Percentiles rank a stretch among this genome's conserved stretches.
Evolutionary conservation across 2,797 vertebrate species (phyloP).

Genomic region (Tamandua tetradactyla): DNA sequence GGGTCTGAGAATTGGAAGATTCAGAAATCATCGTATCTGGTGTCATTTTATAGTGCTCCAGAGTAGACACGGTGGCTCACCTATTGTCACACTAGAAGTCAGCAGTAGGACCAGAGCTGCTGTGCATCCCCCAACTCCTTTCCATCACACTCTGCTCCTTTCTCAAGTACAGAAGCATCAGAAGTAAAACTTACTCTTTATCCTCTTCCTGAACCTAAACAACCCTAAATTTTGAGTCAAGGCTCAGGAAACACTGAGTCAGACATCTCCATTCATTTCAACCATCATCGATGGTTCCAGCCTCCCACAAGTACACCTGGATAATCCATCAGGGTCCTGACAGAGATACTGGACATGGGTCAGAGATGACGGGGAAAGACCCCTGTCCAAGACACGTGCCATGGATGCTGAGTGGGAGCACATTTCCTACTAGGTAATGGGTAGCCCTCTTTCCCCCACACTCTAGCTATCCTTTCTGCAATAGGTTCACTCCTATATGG

Average conservation of each 20-base stretch:
- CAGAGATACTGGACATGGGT: background rate
- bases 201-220: background rate
- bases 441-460: too few species aligned
- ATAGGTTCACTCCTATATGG: accelerated
- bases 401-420: too few species aligned
- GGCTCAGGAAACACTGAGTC: background rate
- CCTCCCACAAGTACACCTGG: background rate
- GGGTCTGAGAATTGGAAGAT: background rate
- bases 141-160: accelerated
- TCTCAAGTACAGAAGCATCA: background rate
- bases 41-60: background rate
- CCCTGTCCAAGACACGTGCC: background rate
- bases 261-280: background rate
- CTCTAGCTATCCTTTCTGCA: too few species aligned
- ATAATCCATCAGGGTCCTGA: background rate
- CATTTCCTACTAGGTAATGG: background rate
- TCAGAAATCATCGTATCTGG: background rate
- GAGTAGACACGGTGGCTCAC: background rate
- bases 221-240: background rate
- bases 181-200: background rate
- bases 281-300: background rate
- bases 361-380: background rate
- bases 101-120: too few species aligned
- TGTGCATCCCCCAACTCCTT: background rate
- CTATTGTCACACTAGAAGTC: background rate